A percentile compares a stretch with the other conserved stretches of the same genome.
Evolutionary conservation across 2,888 invertebrate species (phyloP).

Genomic region (Luperina nickerlii): DNA sequence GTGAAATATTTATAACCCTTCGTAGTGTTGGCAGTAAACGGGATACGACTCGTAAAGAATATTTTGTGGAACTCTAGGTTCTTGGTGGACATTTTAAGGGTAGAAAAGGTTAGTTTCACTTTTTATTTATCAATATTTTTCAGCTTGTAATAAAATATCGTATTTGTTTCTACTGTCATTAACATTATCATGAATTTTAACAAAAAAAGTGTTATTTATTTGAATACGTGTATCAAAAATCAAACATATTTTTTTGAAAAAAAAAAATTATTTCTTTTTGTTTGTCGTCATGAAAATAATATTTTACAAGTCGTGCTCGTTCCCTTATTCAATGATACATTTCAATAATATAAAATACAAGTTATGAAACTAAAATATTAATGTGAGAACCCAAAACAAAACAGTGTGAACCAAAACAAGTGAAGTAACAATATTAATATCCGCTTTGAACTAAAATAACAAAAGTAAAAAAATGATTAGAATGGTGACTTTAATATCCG

Average conservation of each 20-base stretch:
- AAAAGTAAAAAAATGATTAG: slow-evolving; percentile 43
- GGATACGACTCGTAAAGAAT: slow-evolving; percentile 49
- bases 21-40: slow-evolving; percentile 42
- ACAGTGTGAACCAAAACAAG: slow-evolving; percentile 16
- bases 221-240: background rate
- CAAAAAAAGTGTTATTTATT: background rate
- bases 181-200: background rate
- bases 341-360: background rate
- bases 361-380: background rate
- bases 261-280: background rate
- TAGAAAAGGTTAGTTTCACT: slow-evolving; percentile 61
- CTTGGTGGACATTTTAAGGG: slow-evolving; percentile 21
- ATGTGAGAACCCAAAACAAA: background rate
- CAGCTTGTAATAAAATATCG: background rate
- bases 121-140: background rate
- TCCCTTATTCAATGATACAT: background rate
- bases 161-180: background rate
- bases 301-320: background rate
- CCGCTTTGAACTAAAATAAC: slow-evolving; percentile 24
- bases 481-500: slow-evolving; percentile 40
- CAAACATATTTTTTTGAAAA: background rate
- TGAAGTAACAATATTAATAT: slow-evolving; percentile 23
- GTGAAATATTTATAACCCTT: slow-evolving; percentile 52
- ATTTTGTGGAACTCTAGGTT: slow-evolving; percentile 31
- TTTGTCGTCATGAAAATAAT: background rate